Evolutionary conservation across 2,797 vertebrate species (phyloP).

Genomic region (Malurus leucopterus): DNA sequence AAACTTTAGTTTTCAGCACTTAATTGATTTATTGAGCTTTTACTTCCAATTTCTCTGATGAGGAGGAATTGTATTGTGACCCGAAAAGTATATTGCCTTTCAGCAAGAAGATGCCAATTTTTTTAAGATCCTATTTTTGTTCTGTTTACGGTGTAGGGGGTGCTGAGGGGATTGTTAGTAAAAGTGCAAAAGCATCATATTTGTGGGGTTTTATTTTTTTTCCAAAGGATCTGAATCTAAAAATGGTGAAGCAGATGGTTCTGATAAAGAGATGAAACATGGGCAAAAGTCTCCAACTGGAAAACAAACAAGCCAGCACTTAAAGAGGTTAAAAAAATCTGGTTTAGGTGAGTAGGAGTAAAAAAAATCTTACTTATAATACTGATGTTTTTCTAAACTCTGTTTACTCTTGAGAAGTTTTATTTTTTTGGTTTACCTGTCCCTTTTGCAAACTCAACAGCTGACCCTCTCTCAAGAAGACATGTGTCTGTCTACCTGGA

Average conservation of each 20-base stretch:
- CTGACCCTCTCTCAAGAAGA: background rate
- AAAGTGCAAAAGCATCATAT: constrained; percentile 42
- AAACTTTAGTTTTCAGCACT: constrained; percentile 68
- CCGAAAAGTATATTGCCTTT: constrained; percentile 59
- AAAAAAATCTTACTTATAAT: constrained; percentile 28
- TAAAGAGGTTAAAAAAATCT: constrained; percentile 84
- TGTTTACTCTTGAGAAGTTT: background rate
- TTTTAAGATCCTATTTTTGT: background rate
- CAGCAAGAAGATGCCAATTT: constrained; percentile 35
- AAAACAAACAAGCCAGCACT: constrained; percentile 83
- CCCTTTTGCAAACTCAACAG: background rate
- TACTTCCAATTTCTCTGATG: constrained; percentile 61
- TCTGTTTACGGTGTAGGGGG: constrained; percentile 24
- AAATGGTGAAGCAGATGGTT: constrained; percentile 84
- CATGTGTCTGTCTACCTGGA: background rate
- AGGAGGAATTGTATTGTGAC: constrained; percentile 50
- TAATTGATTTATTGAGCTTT: constrained; percentile 77
- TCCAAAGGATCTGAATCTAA: constrained; percentile 81
- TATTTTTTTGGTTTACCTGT: background rate
- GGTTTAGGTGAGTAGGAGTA: constrained; percentile 79
- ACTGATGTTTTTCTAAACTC: background rate
- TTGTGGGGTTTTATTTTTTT: constrained; percentile 56
- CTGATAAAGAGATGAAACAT: constrained; percentile 85
- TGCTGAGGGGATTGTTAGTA: constrained; percentile 7
- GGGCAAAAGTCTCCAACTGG: constrained; percentile 81